Conservation (phyloP, 2,888 invertebrate genomes). For the Ennomos quercinarius region DNA sequence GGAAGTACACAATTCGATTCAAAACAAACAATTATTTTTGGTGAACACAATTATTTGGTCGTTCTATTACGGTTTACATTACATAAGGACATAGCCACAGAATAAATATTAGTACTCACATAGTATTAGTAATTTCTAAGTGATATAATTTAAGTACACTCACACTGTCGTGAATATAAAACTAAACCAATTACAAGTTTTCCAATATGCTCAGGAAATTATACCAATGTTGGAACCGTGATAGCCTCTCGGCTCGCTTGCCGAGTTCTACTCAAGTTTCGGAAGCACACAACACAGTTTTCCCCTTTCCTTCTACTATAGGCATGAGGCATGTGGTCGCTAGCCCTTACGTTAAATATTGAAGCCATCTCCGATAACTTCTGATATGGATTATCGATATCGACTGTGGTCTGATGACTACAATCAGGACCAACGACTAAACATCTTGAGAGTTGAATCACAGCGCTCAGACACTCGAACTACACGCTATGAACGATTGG, state of each 20-base stretch:
- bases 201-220: constrained; percentile 79
- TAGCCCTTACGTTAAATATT: too few relatives aligned
- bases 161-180: constrained; percentile 73
- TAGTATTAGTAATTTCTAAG: constrained; percentile 59
- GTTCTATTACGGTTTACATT: constrained; percentile 7
- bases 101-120: constrained; percentile 25
- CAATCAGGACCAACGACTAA: too few relatives aligned
- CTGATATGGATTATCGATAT: too few relatives aligned
- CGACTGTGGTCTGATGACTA: too few relatives aligned
- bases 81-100: background rate
- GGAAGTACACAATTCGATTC: background rate
- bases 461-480: too few relatives aligned
- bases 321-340: too few relatives aligned
- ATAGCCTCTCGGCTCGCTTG: constrained; percentile 64
- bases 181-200: constrained; percentile 83
- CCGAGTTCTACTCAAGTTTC: constrained; percentile 59
- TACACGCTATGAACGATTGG: too few relatives aligned
- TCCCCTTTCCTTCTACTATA: too few relatives aligned
- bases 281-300: constrained; percentile 41
- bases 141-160: constrained; percentile 72
- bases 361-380: too few relatives aligned
- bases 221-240: constrained; percentile 75
- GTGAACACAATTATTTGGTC: background rate
- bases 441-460: too few relatives aligned
- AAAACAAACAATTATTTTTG: background rate